phyloP scores from a whole-genome alignment of 2,888 invertebrate species.

The Apodemia duryi region DNA sequence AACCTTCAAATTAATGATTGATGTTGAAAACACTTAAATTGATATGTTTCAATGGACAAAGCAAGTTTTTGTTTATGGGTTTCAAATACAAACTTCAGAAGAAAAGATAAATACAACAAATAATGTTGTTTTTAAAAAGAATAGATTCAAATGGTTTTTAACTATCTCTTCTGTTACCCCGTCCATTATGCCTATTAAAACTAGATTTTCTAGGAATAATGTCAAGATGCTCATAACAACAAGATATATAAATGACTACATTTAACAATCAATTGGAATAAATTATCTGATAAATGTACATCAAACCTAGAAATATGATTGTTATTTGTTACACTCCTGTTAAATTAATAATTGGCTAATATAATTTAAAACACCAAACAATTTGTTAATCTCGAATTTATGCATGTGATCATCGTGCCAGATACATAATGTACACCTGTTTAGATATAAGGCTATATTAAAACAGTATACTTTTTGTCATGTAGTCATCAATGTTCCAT shows the following conservation, averaged over 20 bases:
- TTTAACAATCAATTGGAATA: not conserved
- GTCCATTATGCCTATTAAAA: not conserved
- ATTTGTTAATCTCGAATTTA: conserved; percentile 2
- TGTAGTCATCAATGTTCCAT: not conserved
- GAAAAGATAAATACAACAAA: not conserved
- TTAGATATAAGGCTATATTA: conserved; percentile 5
- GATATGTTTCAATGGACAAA: not conserved
- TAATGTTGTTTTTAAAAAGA: not conserved
- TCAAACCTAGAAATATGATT: not conserved
- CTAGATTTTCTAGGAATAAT: not conserved
- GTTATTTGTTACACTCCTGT: not conserved
- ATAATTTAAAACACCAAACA: not conserved
- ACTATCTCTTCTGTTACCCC: not conserved
- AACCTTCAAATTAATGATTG: conserved; percentile 51
- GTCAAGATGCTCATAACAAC: not conserved
- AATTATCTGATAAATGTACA: not conserved
- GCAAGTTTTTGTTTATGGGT: conserved; percentile 1
- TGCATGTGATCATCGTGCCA: not conserved
- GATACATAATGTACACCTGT: not conserved
- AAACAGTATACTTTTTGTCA: not conserved
- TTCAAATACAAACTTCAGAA: not conserved
- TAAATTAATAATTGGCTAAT: conserved; percentile 1
- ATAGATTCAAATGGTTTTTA: not conserved
- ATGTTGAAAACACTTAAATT: conserved; percentile 34
- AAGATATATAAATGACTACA: not conserved